Evolutionary conservation across 2,797 vertebrate species (phyloP).

Genomic region (Sebastes oblongus): DNA sequence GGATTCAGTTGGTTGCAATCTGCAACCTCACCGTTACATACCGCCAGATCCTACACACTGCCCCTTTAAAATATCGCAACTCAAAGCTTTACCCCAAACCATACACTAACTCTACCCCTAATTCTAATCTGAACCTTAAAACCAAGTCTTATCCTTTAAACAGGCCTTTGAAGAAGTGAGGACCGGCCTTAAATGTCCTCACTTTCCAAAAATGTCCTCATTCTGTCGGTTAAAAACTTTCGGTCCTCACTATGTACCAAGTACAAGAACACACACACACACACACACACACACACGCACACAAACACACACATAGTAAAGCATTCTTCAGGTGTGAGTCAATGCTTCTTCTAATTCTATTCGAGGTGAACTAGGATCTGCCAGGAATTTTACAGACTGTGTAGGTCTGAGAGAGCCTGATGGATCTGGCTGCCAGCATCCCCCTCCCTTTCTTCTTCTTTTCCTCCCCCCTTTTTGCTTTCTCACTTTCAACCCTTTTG

Average conservation of each 20-base stretch:
- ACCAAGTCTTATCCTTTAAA: not conserved
- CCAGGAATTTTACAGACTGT: conserved; percentile 11
- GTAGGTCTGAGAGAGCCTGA: not conserved
- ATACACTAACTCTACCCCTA: no score
- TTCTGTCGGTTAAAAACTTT: not conserved
- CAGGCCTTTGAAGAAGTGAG: not conserved
- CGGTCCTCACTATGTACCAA: not conserved
- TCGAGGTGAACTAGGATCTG: conserved; percentile 15
- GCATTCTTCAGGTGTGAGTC: not conserved
- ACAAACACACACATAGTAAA: not conserved
- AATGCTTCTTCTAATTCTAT: not conserved
- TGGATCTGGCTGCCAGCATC: not conserved
- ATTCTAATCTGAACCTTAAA: not conserved
- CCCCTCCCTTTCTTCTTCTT: not conserved
- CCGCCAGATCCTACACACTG: no score
- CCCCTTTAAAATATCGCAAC: no score
- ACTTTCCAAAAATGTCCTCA: not conserved
- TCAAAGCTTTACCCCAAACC: no score
- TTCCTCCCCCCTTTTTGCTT: not conserved
- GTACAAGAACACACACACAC: not conserved
- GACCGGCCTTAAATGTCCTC: not conserved
- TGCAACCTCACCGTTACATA: no score
- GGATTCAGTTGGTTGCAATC: no score
- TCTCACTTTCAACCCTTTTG: conserved; percentile 4
- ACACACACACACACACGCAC: not conserved